A percentile compares a stretch with the other conserved stretches of the same genome.
These are phyloP conservation scores for Hippoglossus stenolepis DNA, from an alignment of 2,113 vertebrate genomes.

Conservation along the genomic window DNA sequence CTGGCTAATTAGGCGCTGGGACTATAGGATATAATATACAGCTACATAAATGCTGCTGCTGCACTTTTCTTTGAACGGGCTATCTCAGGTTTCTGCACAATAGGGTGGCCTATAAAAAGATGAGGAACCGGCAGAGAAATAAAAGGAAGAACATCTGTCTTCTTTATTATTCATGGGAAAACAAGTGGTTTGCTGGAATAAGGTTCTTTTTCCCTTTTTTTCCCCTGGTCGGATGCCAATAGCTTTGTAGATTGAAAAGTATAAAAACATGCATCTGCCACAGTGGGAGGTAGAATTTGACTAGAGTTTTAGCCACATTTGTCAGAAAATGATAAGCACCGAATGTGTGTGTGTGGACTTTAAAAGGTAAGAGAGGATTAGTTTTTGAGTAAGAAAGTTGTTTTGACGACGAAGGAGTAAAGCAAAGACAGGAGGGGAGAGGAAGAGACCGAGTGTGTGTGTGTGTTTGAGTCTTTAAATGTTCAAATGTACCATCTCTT, in stretches of 20 bases:
- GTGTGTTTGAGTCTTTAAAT: constrained; percentile 31
- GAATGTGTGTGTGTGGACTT: neutral
- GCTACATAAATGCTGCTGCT: constrained; percentile 24
- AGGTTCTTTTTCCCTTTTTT: neutral
- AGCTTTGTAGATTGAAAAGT: neutral
- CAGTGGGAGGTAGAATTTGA: neutral
- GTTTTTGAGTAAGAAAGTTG: constrained; percentile 24
- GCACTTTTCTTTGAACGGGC: constrained; percentile 17
- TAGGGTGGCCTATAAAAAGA: constrained; percentile 29
- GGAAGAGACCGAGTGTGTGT: neutral
- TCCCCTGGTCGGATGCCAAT: neutral
- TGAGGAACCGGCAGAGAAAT: neutral
- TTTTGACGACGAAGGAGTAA: neutral
- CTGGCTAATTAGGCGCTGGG: constrained; percentile 31
- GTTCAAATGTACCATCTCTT: constrained; percentile 43
- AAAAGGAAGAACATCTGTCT: constrained; percentile 26
- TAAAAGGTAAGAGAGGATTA: neutral
- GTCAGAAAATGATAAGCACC: neutral
- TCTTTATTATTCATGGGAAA: constrained; percentile 43
- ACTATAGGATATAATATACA: constrained; percentile 2
- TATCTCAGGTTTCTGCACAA: neutral
- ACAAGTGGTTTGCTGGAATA: constrained; percentile 4
- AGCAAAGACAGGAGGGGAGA: neutral
- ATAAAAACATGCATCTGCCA: neutral
- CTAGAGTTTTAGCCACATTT: neutral